Conservation (phyloP, 2,113 vertebrate species). For the Laticauda laticaudata region DNA sequence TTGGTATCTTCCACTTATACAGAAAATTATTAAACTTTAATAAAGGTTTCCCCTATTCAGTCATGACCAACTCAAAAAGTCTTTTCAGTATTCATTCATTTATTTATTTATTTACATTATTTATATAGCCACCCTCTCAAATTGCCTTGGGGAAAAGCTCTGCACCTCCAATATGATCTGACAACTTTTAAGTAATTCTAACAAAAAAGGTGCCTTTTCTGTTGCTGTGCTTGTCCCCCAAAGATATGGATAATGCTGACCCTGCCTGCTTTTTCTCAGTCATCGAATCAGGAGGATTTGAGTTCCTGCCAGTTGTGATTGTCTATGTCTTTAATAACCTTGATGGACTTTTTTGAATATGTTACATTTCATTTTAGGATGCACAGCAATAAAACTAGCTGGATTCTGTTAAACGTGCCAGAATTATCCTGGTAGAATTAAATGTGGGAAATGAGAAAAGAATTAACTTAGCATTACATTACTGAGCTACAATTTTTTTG, state of each 20-base stretch:
- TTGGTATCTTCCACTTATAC: background rate
- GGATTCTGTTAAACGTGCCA: background rate
- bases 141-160: background rate
- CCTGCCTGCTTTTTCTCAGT: background rate
- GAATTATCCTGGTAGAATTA: background rate
- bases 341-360: background rate
- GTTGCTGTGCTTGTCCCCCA: background rate
- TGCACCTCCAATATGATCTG: background rate
- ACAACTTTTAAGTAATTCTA: background rate
- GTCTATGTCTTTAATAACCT: background rate
- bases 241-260: background rate
- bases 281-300: background rate
- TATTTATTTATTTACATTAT: background rate
- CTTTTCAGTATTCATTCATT: background rate
- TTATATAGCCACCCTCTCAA: background rate
- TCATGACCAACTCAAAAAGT: background rate
- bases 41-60: background rate
- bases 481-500: slow-evolving; percentile 33
- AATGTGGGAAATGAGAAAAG: background rate
- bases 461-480: slow-evolving; percentile 25
- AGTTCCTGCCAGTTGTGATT: background rate
- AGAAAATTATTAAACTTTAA: background rate
- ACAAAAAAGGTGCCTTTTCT: background rate
- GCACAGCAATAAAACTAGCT: background rate
- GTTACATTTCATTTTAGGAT: background rate